Base-by-base conservation (phyloP, 2,888 invertebrate species). In the Diarsia brunnea region DNA sequence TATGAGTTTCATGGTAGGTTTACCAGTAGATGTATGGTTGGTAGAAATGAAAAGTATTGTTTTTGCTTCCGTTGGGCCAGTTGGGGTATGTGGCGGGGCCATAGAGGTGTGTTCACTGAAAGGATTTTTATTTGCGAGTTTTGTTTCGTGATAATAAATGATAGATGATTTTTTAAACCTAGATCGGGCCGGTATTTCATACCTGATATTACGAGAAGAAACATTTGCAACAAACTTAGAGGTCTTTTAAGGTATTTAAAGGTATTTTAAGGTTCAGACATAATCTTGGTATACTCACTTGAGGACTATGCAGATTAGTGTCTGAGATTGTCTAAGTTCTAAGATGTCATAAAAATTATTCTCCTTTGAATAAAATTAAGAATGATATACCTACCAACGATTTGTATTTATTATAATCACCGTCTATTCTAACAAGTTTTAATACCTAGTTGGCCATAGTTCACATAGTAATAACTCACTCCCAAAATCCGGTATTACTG, bases 1-100 rank as follows among this genome's bases (percentile, higher is more conserved):
- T 91, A 90, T 89, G 87, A 85, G 87, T 85, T 88, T 86, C 85
- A 88, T 85, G 90, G 86, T 89, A 86, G 81, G 78, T 69, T 85
- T 73, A 81, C 79, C 73, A 79, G 79, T 74, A 89, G 87, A 89
- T 86, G 79, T 84, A 87, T 87, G 87, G 79, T 60, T 81, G 66
- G 85, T 85, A 73, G 68, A 85, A 79, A 88, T 87, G n/a, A n/a
- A n/a, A 80, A 79, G 85, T 88, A 84, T 87, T 76, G 69, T 83
- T 87, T 82, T 75, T 78, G 78, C 72, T 79, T 85, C 69, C 61
- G 47, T 65, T 78, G 27, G 24, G 68, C 45, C 53, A 65, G 45
- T 72, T 61, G 38, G 60, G 65, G 61, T 66, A 31, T 74, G 43
- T 60, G 24, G 16, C 5, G 14, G 4, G 16, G 21, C 45, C 60